Evolutionary conservation across 2,113 vertebrate genomes (phyloP), one percentile per base, ranked within the genome.

Genomic region (Calyptomena viridis): DNA sequence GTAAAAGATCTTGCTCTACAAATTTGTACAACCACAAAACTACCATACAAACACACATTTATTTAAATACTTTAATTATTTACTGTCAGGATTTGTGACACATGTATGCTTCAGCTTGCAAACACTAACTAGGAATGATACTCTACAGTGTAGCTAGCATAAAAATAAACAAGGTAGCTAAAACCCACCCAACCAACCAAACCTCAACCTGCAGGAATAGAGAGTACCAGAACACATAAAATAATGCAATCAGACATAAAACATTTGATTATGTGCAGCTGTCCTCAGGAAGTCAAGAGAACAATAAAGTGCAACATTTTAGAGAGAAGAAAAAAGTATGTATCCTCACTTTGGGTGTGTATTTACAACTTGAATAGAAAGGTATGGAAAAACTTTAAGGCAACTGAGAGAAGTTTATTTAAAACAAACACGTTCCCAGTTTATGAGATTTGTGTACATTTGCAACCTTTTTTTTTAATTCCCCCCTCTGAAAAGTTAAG

Each of bases 21-120:
- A 93, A 97, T 97, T 94, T 97, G 79, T 97, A 96, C 79, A 97
- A 91, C 84, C 81, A 94, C 67, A 93, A 93, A 95, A 96, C 78
- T 96, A 84, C 79, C 81, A 80, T 58, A 96, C 55, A 94, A 80
- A 89, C 72, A 93, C 91, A 96, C 62, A 16, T 96, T 98, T 97
- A 96, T 97, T 97, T 96, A 97, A 97, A 96, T 95, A 94, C 83
- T 97, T 97, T 92, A 98, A 98, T 98, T 97, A 97, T 97, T 98
- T 97, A 97, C 96, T 97, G 96, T 97, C 95, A 96, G 88, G 88
- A 97, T 98, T 96, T 97, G 91, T 97, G 96, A 97, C 84, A 97
- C 86, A 62, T 93, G 42, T 94, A 83, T 92, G 66, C 63, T 95
- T 96, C 92, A 97, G 94, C 94, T 96, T 97, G 82, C 84, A 96